Percentiles rank a stretch among this genome's conserved stretches.
Conservation (phyloP, 2,797 vertebrate species). For the Rhinogobio ventralis region DNA sequence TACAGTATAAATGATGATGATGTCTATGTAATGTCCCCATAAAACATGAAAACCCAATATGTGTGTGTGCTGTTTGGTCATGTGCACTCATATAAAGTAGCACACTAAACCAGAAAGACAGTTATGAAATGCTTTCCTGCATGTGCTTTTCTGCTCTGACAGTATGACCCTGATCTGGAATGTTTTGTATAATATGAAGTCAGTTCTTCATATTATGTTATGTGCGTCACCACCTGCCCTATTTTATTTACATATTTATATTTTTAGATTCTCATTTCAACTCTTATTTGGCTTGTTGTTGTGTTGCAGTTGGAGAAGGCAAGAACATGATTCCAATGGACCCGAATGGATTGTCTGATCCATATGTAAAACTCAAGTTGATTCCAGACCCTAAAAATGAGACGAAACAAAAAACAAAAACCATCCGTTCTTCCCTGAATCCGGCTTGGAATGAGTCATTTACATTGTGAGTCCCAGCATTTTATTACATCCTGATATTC, state of each 20-base stretch:
- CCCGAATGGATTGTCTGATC: constrained; percentile 97
- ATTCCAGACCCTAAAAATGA: constrained; percentile 97
- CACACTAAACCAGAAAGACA: background rate
- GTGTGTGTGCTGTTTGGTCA: background rate
- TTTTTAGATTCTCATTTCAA: background rate
- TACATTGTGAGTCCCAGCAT: constrained; percentile 84
- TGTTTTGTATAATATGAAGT: background rate
- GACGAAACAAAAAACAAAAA: constrained; percentile 98
- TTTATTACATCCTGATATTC: constrained; percentile 5
- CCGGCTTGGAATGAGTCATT: constrained; percentile 95
- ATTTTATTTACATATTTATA: background rate
- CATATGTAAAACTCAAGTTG: constrained; percentile 98
- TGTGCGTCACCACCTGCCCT: background rate
- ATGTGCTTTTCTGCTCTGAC: constrained; percentile 13
- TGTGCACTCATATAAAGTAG: background rate
- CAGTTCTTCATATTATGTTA: background rate
- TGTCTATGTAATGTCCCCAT: background rate
- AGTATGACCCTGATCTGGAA: background rate
- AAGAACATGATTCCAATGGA: constrained; percentile 98
- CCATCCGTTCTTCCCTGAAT: constrained; percentile 92
- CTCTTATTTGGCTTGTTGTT: constrained; percentile 33
- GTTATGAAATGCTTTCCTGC: background rate
- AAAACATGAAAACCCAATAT: background rate
- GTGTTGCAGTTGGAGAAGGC: constrained; percentile 88
- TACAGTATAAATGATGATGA: background rate